Conservation (phyloP, 1,140 invertebrate species). For the Ridgeia piscesae region DNA sequence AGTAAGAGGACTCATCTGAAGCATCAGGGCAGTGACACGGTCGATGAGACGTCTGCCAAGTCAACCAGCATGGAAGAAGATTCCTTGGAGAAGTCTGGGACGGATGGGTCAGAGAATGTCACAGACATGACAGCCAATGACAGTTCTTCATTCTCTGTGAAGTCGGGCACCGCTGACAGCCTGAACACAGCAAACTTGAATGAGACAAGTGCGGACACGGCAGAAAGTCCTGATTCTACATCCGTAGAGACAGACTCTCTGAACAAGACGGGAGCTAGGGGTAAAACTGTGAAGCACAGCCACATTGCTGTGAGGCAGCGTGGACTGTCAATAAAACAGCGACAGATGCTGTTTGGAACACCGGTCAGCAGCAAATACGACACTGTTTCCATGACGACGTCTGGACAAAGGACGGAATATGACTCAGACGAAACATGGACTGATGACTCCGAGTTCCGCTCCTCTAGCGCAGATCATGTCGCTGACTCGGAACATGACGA, state of each 20-base stretch:
- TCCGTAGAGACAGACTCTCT: not conserved
- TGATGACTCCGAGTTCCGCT: not conserved
- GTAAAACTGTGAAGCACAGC: not conserved
- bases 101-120: not conserved
- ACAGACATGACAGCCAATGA: not conserved
- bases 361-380: not conserved
- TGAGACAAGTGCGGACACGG: not conserved
- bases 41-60: not conserved
- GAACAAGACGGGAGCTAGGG: not conserved
- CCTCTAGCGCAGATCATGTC: not conserved
- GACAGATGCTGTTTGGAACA: not conserved
- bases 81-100: not conserved
- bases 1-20: not conserved
- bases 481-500: not conserved
- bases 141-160: not conserved
- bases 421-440: not conserved
- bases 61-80: not conserved
- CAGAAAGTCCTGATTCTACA: not conserved
- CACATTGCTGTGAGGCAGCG: not conserved
- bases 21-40: not conserved
- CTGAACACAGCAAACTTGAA: not conserved
- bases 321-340: not conserved
- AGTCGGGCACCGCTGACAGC: not conserved
- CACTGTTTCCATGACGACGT: not conserved
- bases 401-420: not conserved